Conservation (phyloP, 1,140 invertebrate species). For the Arctopsyche grandis region DNA sequence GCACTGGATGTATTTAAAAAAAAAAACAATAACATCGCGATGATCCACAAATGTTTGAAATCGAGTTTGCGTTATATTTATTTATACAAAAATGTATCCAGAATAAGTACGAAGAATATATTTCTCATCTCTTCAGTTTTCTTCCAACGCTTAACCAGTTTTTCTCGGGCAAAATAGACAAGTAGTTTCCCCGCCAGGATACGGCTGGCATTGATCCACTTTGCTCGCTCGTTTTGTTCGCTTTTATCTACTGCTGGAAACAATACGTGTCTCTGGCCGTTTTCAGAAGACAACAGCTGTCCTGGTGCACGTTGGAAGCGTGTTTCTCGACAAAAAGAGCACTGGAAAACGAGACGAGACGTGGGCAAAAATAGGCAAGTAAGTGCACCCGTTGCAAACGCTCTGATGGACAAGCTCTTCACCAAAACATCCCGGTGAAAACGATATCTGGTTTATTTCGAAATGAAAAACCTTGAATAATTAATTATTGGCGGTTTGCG, state of each 20-base stretch:
- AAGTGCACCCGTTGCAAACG: not conserved
- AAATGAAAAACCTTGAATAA: no score
- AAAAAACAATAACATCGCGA: no score
- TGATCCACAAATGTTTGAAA: no score
- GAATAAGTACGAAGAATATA: no score
- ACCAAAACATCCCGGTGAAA: not conserved
- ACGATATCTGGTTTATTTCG: not conserved
- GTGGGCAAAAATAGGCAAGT: not conserved
- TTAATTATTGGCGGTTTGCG: not conserved
- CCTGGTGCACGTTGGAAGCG: slow-evolving; percentile 7
- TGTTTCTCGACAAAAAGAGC: slow-evolving; percentile 9
- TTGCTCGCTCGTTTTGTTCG: slow-evolving; percentile 7
- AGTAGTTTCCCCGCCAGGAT: not conserved
- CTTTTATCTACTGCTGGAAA: slow-evolving; percentile 31
- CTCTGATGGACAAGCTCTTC: not conserved
- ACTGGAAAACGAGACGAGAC: not conserved
- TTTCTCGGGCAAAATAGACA: not conserved
- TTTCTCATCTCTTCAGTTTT: no score
- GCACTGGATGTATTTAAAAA: no score
- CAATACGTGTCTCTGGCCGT: slow-evolving; percentile 32
- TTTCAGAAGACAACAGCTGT: slow-evolving; percentile 35
- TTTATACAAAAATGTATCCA: no score
- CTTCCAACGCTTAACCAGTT: not conserved
- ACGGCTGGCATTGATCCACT: slow-evolving; percentile 14
- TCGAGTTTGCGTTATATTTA: no score